Base-by-base conservation (phyloP, 2,113 vertebrate genomes). In the Choloepus hoffmanni region DNA sequence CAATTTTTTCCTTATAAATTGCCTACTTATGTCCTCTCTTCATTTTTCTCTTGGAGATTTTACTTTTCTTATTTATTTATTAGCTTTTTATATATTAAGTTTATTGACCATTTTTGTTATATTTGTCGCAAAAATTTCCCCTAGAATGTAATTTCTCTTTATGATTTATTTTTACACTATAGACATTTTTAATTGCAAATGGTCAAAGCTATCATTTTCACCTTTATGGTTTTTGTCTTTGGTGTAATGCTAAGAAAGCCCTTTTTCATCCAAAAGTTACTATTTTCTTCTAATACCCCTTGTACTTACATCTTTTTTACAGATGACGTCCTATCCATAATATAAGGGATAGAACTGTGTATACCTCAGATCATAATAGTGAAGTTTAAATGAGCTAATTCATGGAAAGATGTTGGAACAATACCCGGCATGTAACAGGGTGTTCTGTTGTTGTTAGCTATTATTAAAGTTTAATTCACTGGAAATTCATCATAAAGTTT, bases 311-410 rank as follows among this genome's bases (percentile, higher is more conserved):
- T 15, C 2, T 77, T 83, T 81, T 67, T 18, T 58, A 43, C 70
- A 77, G 87, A 76, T 95, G 45, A 82, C 53, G 81, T 89, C 23
- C n/a, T 85, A 72, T 30, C 6, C 43, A 82, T 89, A 65, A 82
- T 94, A 77, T 65, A 86, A 76, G 48, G 30, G 58, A 76, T 68
- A 40, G 28, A 95, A 70, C 40, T 84, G 26, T 73, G 21, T 40
- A 15, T 23, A 55, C 55, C 6, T 65, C 68, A 60, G 45, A 14
- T 15, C 15, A 16, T 48, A 78, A 45, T 33, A 40, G 26, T n/a
- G 70, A 78, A 91, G 50, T 91, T 72, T 63, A 85, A 82, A 83
- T 77, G 72, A 78, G 23, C 12, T 43, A 82, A 81, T 92, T 85
- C 24, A 68, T 7, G 23, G 62, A 92, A 86, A 90, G 55, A 8